Evolutionary conservation across 2,113 vertebrate species (phyloP).

Genomic region (Aramus guarauna): DNA sequence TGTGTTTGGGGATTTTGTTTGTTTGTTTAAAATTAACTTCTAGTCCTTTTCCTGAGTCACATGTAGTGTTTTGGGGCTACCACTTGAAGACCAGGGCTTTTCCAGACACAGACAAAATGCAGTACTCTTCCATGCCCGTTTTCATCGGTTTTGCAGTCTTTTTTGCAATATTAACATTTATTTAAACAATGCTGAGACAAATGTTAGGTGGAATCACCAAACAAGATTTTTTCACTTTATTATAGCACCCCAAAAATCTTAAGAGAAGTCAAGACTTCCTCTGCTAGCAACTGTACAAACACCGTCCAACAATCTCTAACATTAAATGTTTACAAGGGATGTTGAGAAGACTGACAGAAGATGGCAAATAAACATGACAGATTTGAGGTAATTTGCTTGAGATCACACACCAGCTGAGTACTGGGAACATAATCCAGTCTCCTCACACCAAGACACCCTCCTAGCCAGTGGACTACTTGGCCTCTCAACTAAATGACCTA

Average conservation of each 20-base stretch:
- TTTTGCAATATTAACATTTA: background rate
- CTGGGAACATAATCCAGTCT: background rate
- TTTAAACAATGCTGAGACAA: background rate
- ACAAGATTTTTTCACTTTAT: background rate
- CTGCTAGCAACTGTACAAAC: background rate
- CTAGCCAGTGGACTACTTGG: background rate
- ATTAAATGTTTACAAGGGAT: background rate
- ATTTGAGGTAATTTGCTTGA: background rate
- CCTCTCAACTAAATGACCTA: background rate
- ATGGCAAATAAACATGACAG: background rate
- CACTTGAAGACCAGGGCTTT: background rate
- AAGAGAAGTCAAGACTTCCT: background rate
- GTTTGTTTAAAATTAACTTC: background rate
- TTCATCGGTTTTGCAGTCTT: background rate
- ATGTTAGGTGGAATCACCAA: background rate
- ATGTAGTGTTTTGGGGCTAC: background rate
- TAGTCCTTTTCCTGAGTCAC: background rate
- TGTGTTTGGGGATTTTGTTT: rapidly evolving
- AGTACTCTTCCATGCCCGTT: background rate
- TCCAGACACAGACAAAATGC: background rate
- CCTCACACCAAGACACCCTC: background rate
- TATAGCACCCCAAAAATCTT: background rate
- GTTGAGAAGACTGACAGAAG: background rate
- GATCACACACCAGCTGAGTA: background rate
- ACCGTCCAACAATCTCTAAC: background rate